Evolutionary conservation across 1,140 invertebrate species (phyloP), one percentile per base, ranked within the genome.

Genomic region (Druon quercuslanigerum): DNA sequence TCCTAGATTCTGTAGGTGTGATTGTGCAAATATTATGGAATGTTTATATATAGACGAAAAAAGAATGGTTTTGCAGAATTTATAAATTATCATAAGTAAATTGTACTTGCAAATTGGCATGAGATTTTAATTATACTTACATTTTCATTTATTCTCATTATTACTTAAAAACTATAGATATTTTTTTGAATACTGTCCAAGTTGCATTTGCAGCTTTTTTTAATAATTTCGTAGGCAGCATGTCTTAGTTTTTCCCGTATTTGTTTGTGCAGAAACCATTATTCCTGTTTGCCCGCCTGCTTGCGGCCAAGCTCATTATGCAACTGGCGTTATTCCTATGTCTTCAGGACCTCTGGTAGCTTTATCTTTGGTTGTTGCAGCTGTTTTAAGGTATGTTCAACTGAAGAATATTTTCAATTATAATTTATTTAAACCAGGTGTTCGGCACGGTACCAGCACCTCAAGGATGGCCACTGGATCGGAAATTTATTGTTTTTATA

Each of bases 281-380:
- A 97, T 97, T 78, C 96, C 97, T 77, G 95, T 98, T 84, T 98
- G 97, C 89, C 97, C 97, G 82, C 97, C 97, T 82, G 97, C 97
- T 85, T 98, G 97, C 92, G 96, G 95, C 52, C 94, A 95, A 90
- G 93, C 93, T 72, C 92, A 93, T 73, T 95, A 93, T 86, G 94
- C 92, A 80, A 91, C 92, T 73, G 94, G 93, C 66, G 91, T 84
- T 82, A 71, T 88, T 60, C 85, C 89, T 84, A 74, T 90, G 78
- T 89, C 90, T 82, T 91, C 91, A 56, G 86, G 87, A 76, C 77
- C 86, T 57, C 78, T 92, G 79, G 80, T 93, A 79, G 85, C 87
- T 56, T 79, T 92, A 78, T 79, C 92, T 57, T 83, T 93, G 75
- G 85, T 92, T 54, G 80, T 88, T 79, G 83, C 91, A 75, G 80